These are phyloP conservation scores for Tangara arthus DNA, from an alignment of 2,797 vertebrate species.

Conservation along the genomic window DNA sequence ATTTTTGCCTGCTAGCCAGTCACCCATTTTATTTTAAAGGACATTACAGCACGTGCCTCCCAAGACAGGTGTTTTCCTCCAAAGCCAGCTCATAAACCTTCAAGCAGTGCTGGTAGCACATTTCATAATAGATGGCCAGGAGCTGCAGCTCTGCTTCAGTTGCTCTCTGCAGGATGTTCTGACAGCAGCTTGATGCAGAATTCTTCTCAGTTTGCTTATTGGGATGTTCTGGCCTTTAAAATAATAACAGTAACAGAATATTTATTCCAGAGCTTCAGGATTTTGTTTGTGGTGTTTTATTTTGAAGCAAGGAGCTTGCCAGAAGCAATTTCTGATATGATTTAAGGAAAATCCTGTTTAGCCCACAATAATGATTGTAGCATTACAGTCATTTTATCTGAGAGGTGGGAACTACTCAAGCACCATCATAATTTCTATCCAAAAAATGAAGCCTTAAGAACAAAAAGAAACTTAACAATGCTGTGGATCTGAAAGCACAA, in stretches of 20 bases:
- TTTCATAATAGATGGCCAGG: constrained; percentile 62
- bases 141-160: constrained; percentile 77
- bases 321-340: background rate
- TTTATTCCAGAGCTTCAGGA: background rate
- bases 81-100: constrained; percentile 63
- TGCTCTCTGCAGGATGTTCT: constrained; percentile 38
- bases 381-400: background rate
- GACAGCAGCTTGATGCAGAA: constrained; percentile 1
- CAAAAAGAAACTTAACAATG: background rate
- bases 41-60: constrained; percentile 8
- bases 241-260: background rate
- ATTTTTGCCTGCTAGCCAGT: background rate
- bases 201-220: background rate
- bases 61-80: background rate
- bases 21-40: background rate
- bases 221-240: constrained; percentile 46
- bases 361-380: background rate
- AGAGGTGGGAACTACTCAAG: background rate
- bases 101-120: constrained; percentile 79
- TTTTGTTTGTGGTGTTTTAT: background rate
- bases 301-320: background rate
- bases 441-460: background rate
- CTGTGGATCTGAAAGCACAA: background rate
- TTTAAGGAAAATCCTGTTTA: background rate
- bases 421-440: background rate